These are phyloP conservation scores for Lasioglossum figueresi DNA, from an alignment of 2,888 invertebrate species.

Conservation along the genomic window DNA sequence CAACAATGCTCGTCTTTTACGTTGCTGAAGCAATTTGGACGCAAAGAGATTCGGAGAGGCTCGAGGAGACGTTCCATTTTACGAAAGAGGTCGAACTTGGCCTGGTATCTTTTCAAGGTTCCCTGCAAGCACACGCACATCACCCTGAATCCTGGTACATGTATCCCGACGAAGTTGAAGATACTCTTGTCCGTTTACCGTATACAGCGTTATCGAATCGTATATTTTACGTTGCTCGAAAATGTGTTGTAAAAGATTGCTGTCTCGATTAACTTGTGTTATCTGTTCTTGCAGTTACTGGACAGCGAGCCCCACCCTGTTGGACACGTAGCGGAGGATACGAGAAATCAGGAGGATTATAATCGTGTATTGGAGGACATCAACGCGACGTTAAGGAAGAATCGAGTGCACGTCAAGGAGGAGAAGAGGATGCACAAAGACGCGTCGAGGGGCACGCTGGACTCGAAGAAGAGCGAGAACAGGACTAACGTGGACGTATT, in stretches of 20 bases:
- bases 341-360: constrained; percentile 73
- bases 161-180: not conserved
- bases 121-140: too few species aligned
- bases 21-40: too few species aligned
- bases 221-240: not conserved
- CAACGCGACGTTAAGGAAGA: constrained; percentile 73
- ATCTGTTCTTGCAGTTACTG: constrained; percentile 13
- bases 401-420: constrained; percentile 67
- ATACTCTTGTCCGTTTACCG: not conserved
- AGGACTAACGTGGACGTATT: constrained; percentile 65
- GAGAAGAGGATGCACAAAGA: constrained; percentile 71
- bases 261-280: not conserved
- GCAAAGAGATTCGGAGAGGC: too few species aligned
- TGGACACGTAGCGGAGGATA: constrained; percentile 54
- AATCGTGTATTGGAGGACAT: constrained; percentile 75
- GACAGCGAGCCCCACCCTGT: constrained; percentile 36
- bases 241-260: not conserved
- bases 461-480: constrained; percentile 71
- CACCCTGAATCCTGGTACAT: too few species aligned
- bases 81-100: too few species aligned
- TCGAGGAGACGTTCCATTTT: too few species aligned
- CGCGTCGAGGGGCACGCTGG: constrained; percentile 69
- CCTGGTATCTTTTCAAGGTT: too few species aligned
- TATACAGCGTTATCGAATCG: not conserved
- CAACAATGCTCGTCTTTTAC: too few species aligned